Evolutionary conservation across 2,888 invertebrate species (phyloP).

Genomic region (Sesamia inferens): DNA sequence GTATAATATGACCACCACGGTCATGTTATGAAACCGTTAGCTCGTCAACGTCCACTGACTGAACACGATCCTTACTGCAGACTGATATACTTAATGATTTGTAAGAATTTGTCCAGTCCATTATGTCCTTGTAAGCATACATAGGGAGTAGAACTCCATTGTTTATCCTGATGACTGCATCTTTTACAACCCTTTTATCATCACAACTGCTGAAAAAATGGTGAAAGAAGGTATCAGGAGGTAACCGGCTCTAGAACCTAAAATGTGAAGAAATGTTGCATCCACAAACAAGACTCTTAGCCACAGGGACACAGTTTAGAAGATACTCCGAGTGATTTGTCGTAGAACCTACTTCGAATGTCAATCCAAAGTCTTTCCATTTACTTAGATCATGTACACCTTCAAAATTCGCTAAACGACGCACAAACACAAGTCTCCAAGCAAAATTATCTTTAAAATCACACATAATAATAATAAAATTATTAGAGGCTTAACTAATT

Average conservation of each 20-base stretch:
- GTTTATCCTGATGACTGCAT: neutral
- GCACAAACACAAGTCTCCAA: neutral
- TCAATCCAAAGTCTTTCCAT: neutral
- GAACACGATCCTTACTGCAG: conserved; percentile 32
- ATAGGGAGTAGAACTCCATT: neutral
- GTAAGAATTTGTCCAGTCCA: neutral
- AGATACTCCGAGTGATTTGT: too few species aligned
- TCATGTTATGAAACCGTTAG: conserved; percentile 30
- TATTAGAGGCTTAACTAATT: conserved; percentile 42
- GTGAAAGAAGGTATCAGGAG: too few species aligned
- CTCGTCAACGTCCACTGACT: neutral
- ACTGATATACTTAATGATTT: conserved; percentile 8
- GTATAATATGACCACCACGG: conserved; percentile 34
- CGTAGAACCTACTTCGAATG: neutral
- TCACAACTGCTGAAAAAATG: neutral
- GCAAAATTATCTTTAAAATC: neutral
- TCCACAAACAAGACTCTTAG: too few species aligned
- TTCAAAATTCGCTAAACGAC: neutral
- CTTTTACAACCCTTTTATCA: neutral
- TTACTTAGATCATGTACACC: too few species aligned
- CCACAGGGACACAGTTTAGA: neutral
- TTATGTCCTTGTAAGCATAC: neutral
- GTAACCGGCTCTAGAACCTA: too few species aligned
- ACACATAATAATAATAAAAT: conserved; percentile 22
- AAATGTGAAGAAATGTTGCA: too few species aligned